Conservation (phyloP, 2,888 invertebrate genomes). For the Operophtera brumata region DNA sequence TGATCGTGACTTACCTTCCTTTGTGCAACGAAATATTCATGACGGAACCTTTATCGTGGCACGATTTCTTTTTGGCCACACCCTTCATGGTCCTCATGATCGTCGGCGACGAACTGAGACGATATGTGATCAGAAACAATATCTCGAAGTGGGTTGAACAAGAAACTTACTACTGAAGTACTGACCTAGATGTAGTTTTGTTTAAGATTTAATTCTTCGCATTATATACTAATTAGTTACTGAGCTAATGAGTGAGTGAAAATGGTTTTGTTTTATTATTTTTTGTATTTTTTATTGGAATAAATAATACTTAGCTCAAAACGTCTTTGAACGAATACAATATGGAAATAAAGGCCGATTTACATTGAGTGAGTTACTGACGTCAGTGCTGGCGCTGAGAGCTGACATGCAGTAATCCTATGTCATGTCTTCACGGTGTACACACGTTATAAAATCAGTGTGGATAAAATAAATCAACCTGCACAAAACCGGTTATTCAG, state of each 20-base stretch:
- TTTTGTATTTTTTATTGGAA: no score
- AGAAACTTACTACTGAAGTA: constrained; percentile 86
- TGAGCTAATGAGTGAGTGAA: neutral
- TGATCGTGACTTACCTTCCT: constrained; percentile 85
- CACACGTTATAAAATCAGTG: no score
- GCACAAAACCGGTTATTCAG: no score
- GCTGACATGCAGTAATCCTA: no score
- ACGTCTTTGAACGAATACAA: no score
- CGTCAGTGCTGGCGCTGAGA: no score
- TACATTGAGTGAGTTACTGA: no score
- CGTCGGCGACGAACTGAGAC: constrained; percentile 86
- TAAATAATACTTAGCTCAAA: no score
- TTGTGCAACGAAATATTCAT: constrained; percentile 84
- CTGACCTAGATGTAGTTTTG: constrained; percentile 6
- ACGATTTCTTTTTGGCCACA: constrained; percentile 86
- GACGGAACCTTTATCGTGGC: constrained; percentile 84
- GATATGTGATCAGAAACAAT: constrained; percentile 84
- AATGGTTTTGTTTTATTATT: neutral
- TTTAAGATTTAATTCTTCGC: constrained; percentile 7
- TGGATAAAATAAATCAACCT: no score
- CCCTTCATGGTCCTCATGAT: constrained; percentile 89
- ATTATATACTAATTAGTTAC: no score
- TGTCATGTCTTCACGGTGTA: no score
- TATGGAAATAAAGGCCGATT: no score
- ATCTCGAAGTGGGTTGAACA: constrained; percentile 86